Evolutionary conservation across 2,113 vertebrate species (phyloP).

Genomic region (Silurus asotus): DNA sequence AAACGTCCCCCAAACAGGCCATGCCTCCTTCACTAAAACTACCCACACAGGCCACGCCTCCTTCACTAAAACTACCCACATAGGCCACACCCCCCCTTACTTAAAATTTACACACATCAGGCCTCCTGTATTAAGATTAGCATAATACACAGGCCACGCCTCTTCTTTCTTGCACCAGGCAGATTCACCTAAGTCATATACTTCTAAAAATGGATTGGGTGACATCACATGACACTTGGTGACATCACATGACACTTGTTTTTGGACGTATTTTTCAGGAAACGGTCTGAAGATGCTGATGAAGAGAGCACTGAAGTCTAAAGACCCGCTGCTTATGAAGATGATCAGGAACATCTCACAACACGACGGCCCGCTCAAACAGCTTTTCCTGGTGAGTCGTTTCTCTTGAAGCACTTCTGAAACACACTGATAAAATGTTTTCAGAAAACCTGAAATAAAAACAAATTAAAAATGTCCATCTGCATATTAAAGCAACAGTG

Average conservation of each 20-base stretch:
- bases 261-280: constrained; percentile 66
- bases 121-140: background rate
- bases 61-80: background rate
- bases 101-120: background rate
- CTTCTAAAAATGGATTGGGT: background rate
- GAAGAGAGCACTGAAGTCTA: constrained; percentile 88
- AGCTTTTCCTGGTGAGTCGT: constrained; percentile 84
- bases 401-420: background rate
- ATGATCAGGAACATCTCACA: constrained; percentile 95
- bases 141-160: background rate
- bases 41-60: background rate
- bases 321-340: constrained; percentile 90
- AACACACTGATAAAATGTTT: background rate
- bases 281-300: constrained; percentile 89
- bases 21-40: background rate
- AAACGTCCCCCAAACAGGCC: background rate
- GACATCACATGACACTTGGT: background rate
- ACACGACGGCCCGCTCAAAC: constrained; percentile 85
- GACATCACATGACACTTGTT: background rate
- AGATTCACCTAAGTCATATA: background rate
- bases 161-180: background rate
- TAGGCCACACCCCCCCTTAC: background rate
- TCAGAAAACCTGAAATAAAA: background rate
- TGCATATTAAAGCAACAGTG: background rate
- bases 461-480: background rate